Conservation (phyloP, 2,797 vertebrate genomes). For the Gymnothorax reevesii region DNA sequence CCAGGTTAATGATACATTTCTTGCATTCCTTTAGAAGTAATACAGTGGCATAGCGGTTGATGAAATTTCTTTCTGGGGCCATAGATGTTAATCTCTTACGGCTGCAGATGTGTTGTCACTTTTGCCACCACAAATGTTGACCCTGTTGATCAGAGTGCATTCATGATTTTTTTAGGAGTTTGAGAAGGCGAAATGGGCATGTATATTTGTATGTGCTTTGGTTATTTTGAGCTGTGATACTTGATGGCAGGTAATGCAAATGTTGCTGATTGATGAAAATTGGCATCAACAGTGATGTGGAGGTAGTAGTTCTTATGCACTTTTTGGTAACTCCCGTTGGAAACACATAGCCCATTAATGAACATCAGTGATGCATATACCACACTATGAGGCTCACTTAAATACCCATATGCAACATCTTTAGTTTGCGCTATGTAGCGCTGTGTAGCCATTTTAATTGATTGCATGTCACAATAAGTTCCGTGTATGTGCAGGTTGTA, state of each 20-base stretch:
- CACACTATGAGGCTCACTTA: not conserved
- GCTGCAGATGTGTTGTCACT: not conserved
- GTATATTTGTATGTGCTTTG: not conserved
- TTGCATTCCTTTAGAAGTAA: not conserved
- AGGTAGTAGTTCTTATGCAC: not conserved
- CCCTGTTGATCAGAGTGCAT: slow-evolving; percentile 2
- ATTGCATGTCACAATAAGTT: not conserved
- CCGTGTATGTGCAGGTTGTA: not conserved
- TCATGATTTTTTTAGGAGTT: not conserved
- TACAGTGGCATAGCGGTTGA: not conserved
- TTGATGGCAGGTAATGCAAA: not conserved
- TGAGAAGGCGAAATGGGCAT: not conserved
- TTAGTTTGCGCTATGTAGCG: not conserved
- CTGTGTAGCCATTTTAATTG: not conserved
- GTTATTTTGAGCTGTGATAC: not conserved
- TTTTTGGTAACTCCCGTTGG: not conserved
- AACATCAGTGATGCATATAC: not conserved
- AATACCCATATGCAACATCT: not conserved
- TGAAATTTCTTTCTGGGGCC: not conserved
- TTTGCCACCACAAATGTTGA: not conserved
- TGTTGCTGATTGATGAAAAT: not conserved
- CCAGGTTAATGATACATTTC: not conserved
- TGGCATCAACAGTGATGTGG: not conserved
- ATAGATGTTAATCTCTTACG: not conserved
- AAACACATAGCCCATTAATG: not conserved